Conservation (phyloP, 2,113 vertebrate species). For the Trochalopteron elliotii region DNA sequence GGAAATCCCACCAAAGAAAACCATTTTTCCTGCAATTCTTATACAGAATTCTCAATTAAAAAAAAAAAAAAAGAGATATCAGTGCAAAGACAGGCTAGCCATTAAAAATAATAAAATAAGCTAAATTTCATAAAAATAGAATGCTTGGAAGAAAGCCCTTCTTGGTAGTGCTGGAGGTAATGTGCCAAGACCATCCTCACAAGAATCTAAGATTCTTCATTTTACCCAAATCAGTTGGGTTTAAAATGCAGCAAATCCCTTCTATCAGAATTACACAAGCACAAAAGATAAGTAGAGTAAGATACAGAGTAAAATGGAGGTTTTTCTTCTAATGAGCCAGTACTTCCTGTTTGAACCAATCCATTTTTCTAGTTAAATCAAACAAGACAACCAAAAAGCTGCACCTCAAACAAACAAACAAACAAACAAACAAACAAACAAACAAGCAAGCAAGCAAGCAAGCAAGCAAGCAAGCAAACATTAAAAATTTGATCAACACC, state of each 20-base stretch:
- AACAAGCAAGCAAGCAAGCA: no score
- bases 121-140: neutral
- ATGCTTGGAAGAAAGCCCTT: neutral
- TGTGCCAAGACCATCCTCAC: neutral
- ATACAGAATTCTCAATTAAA: neutral
- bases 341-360: neutral
- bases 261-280: neutral
- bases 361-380: neutral
- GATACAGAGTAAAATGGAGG: neutral
- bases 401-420: neutral
- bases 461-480: no score
- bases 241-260: neutral
- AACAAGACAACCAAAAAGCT: neutral
- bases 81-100: neutral
- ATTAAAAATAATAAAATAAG: neutral
- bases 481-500: neutral
- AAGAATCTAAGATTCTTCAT: neutral
- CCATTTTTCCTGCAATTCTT: neutral
- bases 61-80: accelerated
- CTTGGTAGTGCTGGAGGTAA: neutral
- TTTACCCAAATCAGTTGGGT: neutral
- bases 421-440: no score
- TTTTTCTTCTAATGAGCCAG: neutral
- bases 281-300: neutral
- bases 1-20: neutral